Percentiles rank a stretch among this genome's conserved stretches.
phyloP scores from a whole-genome alignment of 1,140 invertebrate genomes.

The Drosophila ananassae region DNA sequence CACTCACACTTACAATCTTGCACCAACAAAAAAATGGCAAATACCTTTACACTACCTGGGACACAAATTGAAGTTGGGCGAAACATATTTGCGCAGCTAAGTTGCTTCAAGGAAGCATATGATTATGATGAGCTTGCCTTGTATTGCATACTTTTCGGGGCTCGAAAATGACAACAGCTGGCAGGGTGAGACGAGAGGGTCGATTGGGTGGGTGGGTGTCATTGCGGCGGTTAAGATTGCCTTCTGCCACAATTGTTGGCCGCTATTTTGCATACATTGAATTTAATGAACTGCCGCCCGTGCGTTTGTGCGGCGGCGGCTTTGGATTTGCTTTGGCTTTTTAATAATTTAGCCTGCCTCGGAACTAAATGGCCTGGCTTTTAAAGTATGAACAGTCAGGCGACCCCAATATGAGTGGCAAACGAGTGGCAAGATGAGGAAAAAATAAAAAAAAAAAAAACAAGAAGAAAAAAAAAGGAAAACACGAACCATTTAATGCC shows the following conservation, averaged over 20 bases:
- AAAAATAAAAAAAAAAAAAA: slow-evolving; percentile 40
- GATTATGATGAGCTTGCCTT: slow-evolving; percentile 67
- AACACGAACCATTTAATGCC: slow-evolving; percentile 73
- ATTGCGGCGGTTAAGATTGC: slow-evolving; percentile 24
- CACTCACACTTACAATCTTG: too few relatives aligned
- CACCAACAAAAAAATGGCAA: too few relatives aligned
- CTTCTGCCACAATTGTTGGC: slow-evolving; percentile 63
- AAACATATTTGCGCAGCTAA: slow-evolving; percentile 52
- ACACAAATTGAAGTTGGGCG: slow-evolving; percentile 51
- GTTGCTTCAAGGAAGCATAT: slow-evolving; percentile 35
- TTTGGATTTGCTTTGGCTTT: slow-evolving; percentile 66
- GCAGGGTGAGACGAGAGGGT: background rate
- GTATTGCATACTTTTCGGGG: slow-evolving; percentile 60
- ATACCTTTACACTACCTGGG: slow-evolving; percentile 25
- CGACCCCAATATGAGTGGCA: slow-evolving; percentile 60
- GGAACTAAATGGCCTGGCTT: slow-evolving; percentile 68
- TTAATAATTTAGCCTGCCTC: slow-evolving; percentile 74
- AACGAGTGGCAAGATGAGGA: slow-evolving; percentile 30
- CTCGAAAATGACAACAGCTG: slow-evolving; percentile 66
- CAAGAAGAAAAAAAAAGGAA: slow-evolving; percentile 33
- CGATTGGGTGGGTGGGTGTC: background rate
- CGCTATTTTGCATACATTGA: slow-evolving; percentile 74
- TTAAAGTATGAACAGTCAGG: slow-evolving; percentile 74
- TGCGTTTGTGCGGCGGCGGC: slow-evolving; percentile 34
- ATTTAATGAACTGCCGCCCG: slow-evolving; percentile 67